Evolutionary conservation across 2,888 invertebrate genomes (phyloP), one percentile per base, ranked within the genome.

Genomic region (Ichneumon xanthorius): DNA sequence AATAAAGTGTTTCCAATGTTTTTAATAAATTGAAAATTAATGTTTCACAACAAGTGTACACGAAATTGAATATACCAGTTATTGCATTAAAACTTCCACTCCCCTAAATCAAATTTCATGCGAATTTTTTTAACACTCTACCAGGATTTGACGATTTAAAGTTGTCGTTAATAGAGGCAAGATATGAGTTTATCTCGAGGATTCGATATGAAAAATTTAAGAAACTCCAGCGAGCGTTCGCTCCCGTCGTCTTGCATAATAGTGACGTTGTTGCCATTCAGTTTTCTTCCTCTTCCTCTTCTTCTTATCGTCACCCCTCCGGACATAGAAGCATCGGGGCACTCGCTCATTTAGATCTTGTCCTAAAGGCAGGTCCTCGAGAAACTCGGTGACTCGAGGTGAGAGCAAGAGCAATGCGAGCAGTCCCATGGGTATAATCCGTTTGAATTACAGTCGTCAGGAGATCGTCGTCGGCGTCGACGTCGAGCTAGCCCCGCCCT

Each of bases 361-460:
- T 89, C 90, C 89, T 88, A 87, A 86, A 88, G 89, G 86, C 85
- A 87, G 65, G 33, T 72, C 73, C 65, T 78, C 58, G 68, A 77
- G 77, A 63, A 63, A 63, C 63, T 33, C 37, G 53, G 22, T 22
- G 53, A 67, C 22, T 37, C 40, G 50, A 16, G 63, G 48, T 22
- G 33, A 50, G 63, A 48, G 55, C 58, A 58, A 45, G 37, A 53
- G 53, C 70, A 70, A 70, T 45, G 65, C 48, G 19, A n/a, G 58
- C 48, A 77, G 73, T 77, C 90, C 90, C 91, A 68, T 65, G 90
- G 90, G 93, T 90, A 91, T 91, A 92, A 93, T 93, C 91, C 91
- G 91, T 93, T 92, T 92, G 91, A 92, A 93, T 93, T 92, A 93
- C 90, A 82, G 82, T 82, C 82, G 85, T 87, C 84, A 80, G 70